Conservation (phyloP, 2,888 invertebrate genomes). For the Phorcus lineatus region DNA sequence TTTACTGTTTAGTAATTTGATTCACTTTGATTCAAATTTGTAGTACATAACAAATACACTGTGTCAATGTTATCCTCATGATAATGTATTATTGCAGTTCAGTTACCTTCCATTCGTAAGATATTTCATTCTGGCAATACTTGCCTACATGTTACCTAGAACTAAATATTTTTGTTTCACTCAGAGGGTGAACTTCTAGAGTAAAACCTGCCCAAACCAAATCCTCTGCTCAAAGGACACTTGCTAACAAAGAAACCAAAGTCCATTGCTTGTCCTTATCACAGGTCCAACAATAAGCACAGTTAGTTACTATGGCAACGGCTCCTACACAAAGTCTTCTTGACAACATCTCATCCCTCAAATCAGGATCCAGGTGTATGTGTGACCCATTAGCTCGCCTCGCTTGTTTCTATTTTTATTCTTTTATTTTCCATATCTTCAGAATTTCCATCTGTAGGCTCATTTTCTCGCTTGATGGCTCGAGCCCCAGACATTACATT, state of each 20-base stretch:
- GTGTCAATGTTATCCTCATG: too few relatives aligned
- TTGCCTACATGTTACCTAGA: too few relatives aligned
- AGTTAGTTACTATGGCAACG: background rate
- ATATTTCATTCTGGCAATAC: too few relatives aligned
- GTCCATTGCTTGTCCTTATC: slow-evolving; percentile 1
- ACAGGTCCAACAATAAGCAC: slow-evolving; percentile 6
- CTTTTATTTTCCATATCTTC: slow-evolving; percentile 19
- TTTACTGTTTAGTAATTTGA: too few relatives aligned
- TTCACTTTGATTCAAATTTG: too few relatives aligned
- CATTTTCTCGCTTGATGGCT: slow-evolving; percentile 8
- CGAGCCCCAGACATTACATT: slow-evolving; percentile 1
- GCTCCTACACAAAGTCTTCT: background rate
- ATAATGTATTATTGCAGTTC: too few relatives aligned
- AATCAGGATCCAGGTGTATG: background rate
- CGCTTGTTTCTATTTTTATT: slow-evolving; percentile 17
- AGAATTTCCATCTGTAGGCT: background rate
- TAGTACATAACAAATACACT: too few relatives aligned
- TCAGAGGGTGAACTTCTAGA: background rate
- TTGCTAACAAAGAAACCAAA: background rate
- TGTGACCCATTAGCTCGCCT: slow-evolving; percentile 12
- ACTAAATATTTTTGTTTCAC: background rate
- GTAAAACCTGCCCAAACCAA: slow-evolving; percentile 7
- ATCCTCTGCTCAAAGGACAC: background rate
- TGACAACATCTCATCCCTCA: background rate
- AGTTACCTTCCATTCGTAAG: too few relatives aligned